Base-by-base conservation (phyloP, 1,140 invertebrate species). In the Ceratosolen fusciceps region DNA sequence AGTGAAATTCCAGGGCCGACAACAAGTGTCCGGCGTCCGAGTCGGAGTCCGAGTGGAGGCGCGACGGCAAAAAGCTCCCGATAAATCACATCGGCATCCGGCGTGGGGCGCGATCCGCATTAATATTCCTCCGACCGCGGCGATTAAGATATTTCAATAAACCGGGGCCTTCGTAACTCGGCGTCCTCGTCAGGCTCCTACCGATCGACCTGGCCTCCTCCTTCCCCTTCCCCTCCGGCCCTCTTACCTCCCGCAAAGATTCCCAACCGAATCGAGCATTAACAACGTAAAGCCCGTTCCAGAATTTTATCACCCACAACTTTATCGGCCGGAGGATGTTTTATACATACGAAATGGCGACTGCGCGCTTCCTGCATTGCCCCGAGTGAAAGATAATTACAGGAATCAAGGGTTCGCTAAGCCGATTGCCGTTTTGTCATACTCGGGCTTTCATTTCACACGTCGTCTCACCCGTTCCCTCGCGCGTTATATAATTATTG, bases 131-230 rank as follows among this genome's bases (percentile, higher is more conserved):
- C 31, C 21, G 24, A 65, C 21, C 29, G n/a, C 14, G 47, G 21
- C 74, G 74, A 77, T 77, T 77, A 70, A 77, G 65, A 77, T 52
- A 52, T 77, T 77, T 77, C 75, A 70, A 77, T 77, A 58, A 62
- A 77, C 37, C 52, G 43, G 52, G 65, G 34, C 49, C n/a, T 70
- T 56, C 75, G 70, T 77, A 70, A 77, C 29, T 70, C 65, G 70
- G 70, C 52, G 75, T 77, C 75, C 12, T 21, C 21, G n/a, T 2
- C 24, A 14, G n/a, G n/a, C n/a, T n/a, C n/a, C n/a, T n/a, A n/a
- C n/a, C n/a, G n/a, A n/a, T n/a, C n/a, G n/a, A n/a, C n/a, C n/a
- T n/a, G n/a, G n/a, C n/a, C n/a, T n/a, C n/a, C n/a, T n/a, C n/a
- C n/a, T n/a, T n/a, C n/a, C n/a, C n/a, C n/a, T n/a, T n/a, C n/a